phyloP scores from a whole-genome alignment of 2,797 vertebrate genomes.

The Lindbergichthys nudifrons region DNA sequence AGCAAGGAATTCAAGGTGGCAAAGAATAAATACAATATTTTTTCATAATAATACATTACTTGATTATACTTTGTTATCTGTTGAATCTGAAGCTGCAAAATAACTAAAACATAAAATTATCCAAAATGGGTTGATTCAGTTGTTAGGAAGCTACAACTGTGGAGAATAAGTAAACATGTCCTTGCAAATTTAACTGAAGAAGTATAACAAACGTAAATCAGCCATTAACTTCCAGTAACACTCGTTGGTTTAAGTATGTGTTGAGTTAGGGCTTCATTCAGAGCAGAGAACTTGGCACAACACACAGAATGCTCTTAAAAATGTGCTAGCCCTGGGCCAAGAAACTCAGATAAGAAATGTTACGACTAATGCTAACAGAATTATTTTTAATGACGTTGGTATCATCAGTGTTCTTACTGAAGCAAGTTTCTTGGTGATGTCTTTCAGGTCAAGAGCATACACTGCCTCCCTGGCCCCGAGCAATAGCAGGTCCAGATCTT shows the following conservation, averaged over 20 bases:
- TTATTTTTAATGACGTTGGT: background rate
- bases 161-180: background rate
- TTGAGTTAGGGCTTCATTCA: background rate
- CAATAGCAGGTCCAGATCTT: slow-evolving; percentile 80
- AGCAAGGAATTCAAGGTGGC: background rate
- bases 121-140: background rate
- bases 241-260: background rate
- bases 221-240: background rate
- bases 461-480: slow-evolving; percentile 84
- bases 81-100: too few relatives aligned
- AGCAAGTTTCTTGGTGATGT: slow-evolving; percentile 78
- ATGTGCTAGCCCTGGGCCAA: background rate
- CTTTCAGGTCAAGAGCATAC: slow-evolving; percentile 83
- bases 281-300: background rate
- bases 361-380: background rate
- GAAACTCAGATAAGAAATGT: slow-evolving; percentile 26
- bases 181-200: background rate
- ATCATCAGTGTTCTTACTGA: slow-evolving; percentile 72
- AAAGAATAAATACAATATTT: background rate
- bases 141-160: background rate
- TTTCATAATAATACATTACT: background rate
- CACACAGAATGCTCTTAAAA: background rate
- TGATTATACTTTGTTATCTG: too few relatives aligned
- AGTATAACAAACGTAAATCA: background rate
- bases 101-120: too few relatives aligned